phyloP scores from a whole-genome alignment of 1,140 invertebrate genomes.

The Idris sp. region DNA sequence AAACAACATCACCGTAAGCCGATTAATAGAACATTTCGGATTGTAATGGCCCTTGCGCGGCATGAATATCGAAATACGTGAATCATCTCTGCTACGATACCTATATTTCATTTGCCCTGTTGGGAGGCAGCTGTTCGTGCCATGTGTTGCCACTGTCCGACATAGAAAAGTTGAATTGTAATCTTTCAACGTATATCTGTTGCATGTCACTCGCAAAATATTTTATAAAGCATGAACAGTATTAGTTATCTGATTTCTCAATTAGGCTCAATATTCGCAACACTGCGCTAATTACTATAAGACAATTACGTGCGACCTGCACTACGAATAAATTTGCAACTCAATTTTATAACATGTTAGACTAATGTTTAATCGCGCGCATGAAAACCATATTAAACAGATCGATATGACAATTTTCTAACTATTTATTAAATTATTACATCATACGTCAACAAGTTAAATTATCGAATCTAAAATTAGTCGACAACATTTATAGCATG shows the following conservation, averaged over 20 bases:
- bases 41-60: constrained; percentile 46
- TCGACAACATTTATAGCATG: no score
- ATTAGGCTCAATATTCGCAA: constrained; percentile 54
- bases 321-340: constrained; percentile 35
- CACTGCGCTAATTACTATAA: constrained; percentile 51
- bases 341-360: constrained; percentile 33
- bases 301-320: constrained; percentile 33
- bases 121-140: constrained; percentile 65
- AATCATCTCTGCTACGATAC: constrained; percentile 68
- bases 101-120: constrained; percentile 67
- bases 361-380: constrained; percentile 26
- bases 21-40: constrained; percentile 57
- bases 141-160: constrained; percentile 63
- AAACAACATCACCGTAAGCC: constrained; percentile 36
- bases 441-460: no score
- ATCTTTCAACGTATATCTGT: constrained; percentile 61
- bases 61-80: constrained; percentile 71
- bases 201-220: constrained; percentile 60
- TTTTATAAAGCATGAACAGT: constrained; percentile 51
- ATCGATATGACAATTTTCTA: constrained; percentile 8
- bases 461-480: no score
- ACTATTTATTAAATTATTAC: constrained; percentile 18
- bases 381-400: constrained; percentile 5
- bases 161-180: constrained; percentile 63
- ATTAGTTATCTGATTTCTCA: constrained; percentile 61